Evolutionary conservation across 2,797 vertebrate species (phyloP).

Genomic region (Oreochromis mossambicus): DNA sequence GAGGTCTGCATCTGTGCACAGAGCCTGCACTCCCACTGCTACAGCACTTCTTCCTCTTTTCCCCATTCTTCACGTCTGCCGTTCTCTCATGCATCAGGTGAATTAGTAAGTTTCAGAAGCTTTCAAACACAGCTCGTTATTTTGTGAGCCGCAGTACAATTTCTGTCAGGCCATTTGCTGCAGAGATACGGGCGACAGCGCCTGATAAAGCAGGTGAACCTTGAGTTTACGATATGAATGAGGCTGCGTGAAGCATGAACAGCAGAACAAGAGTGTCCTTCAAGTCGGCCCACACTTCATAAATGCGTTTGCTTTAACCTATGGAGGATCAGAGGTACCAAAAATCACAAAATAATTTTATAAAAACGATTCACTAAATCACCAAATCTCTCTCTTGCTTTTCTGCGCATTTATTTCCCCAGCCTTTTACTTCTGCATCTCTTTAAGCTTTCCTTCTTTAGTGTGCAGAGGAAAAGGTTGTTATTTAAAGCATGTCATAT

Average conservation of each 20-base stretch:
- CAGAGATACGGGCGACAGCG: rapidly evolving
- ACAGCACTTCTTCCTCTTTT: neutral
- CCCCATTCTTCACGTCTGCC: neutral
- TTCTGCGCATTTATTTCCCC: neutral
- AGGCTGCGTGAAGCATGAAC: neutral
- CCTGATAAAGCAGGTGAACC: neutral
- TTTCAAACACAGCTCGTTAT: rapidly evolving
- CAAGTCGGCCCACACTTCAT: rapidly evolving
- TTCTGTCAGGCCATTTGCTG: neutral
- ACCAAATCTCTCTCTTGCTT: neutral
- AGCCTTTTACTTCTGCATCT: neutral
- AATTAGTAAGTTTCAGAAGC: neutral
- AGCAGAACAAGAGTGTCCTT: neutral
- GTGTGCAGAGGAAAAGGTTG: neutral
- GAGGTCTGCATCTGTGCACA: neutral
- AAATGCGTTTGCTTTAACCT: rapidly evolving
- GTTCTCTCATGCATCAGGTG: neutral
- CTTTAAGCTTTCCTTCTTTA: neutral
- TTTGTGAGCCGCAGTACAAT: neutral
- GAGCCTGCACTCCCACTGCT: neutral
- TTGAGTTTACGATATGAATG: neutral
- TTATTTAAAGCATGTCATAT: neutral
- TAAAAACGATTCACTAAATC: neutral
- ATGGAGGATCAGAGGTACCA: rapidly evolving
- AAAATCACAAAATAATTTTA: neutral